phyloP scores from a whole-genome alignment of 2,113 vertebrate species.

The Odocoileus virginianus region DNA sequence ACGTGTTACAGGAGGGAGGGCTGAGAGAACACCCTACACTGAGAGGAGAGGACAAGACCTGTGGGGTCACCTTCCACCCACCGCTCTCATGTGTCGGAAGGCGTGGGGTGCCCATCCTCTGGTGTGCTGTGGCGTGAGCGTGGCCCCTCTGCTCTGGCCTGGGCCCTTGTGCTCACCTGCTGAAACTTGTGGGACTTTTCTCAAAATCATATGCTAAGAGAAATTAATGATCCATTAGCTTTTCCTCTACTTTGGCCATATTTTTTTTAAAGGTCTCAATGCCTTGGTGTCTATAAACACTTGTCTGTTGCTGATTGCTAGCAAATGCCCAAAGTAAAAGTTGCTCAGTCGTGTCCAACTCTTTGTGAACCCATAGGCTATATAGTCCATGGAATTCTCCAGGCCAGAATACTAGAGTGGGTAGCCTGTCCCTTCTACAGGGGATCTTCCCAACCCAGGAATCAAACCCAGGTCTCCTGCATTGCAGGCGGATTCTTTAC shows the following conservation, averaged over 20 bases:
- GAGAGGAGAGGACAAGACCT: too few relatives aligned
- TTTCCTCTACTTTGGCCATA: neutral
- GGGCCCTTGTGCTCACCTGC: neutral
- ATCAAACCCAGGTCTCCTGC: neutral
- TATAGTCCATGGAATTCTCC: neutral
- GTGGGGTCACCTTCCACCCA: too few relatives aligned
- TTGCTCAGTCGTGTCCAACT: neutral
- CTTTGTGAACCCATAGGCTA: neutral
- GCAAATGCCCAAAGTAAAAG: neutral
- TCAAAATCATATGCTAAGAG: neutral
- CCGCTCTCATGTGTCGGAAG: accelerated
- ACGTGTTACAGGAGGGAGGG: neutral
- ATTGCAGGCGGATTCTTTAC: neutral
- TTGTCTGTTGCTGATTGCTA: neutral
- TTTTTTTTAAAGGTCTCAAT: neutral
- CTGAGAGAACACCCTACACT: accelerated
- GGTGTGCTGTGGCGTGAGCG: accelerated
- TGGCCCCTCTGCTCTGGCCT: neutral
- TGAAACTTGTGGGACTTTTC: neutral
- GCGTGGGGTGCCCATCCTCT: accelerated
- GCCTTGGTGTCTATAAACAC: neutral
- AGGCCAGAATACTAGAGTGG: neutral
- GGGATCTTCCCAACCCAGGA: neutral
- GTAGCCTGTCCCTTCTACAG: neutral
- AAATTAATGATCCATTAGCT: neutral